These are phyloP conservation scores for honey bee (Apis mellifera) DNA, from an alignment of 1,140 invertebrate genomes.

Conservation along the genomic window DNA sequence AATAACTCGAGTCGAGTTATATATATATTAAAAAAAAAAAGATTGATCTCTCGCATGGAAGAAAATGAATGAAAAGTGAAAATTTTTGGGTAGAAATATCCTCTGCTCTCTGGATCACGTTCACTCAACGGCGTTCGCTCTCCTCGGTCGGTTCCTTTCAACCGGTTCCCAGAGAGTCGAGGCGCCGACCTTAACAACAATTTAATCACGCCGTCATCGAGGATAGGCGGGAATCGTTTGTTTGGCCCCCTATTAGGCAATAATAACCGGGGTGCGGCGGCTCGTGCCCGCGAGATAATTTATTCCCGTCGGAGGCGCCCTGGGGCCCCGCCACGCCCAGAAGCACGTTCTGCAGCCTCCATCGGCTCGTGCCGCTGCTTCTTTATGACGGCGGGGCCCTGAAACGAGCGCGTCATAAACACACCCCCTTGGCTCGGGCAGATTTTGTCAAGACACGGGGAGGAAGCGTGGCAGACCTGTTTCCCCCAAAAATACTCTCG, in stretches of 20 bases:
- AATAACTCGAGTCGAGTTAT: no score
- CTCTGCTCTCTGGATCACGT: background rate
- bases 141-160: slow-evolving; percentile 8
- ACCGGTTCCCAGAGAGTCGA: slow-evolving; percentile 23
- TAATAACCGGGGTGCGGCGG: slow-evolving; percentile 75
- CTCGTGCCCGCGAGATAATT: slow-evolving; percentile 72
- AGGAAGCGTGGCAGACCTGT: background rate
- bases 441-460: slow-evolving; percentile 15
- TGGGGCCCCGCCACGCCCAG: slow-evolving; percentile 78
- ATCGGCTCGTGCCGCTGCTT: slow-evolving; percentile 70
- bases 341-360: slow-evolving; percentile 57
- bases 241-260: slow-evolving; percentile 78
- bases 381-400: slow-evolving; percentile 77
- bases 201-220: slow-evolving; percentile 73
- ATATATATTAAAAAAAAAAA: no score
- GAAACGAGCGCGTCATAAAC: slow-evolving; percentile 78
- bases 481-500: no score
- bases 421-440: slow-evolving; percentile 63
- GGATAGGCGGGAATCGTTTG: slow-evolving; percentile 76
- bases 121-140: background rate
- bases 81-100: background rate
- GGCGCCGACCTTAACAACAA: slow-evolving; percentile 58
- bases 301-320: slow-evolving; percentile 77
- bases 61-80: slow-evolving; percentile 10
- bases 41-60: no score